A percentile compares a stretch with the other conserved stretches of the same genome.
phyloP scores from a whole-genome alignment of 2,888 invertebrate species.

The Chirona hameri region DNA sequence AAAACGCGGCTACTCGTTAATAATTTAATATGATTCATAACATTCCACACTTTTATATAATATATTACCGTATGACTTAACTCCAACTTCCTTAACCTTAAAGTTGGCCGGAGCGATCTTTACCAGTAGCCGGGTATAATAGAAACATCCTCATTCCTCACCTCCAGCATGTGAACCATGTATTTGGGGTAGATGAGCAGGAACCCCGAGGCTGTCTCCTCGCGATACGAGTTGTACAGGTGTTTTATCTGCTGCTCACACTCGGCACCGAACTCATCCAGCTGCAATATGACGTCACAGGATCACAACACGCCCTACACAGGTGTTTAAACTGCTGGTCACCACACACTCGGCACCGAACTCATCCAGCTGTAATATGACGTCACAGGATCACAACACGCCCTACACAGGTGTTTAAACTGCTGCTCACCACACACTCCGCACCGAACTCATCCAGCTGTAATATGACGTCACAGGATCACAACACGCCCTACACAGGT shows the following conservation, averaged over 20 bases:
- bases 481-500: background rate
- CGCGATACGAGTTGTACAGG: background rate
- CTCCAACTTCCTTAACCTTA: background rate
- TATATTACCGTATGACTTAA: background rate
- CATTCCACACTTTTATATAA: background rate
- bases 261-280: background rate
- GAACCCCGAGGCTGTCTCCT: background rate
- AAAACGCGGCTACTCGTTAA: background rate
- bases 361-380: no score
- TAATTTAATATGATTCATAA: background rate
- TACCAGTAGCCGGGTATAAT: background rate
- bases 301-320: no score
- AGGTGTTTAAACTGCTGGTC: no score
- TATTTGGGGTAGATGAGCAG: background rate
- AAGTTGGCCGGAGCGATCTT: background rate
- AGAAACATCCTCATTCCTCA: background rate
- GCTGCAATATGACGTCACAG: background rate
- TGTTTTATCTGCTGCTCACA: slow-evolving; percentile 5
- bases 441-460: no score
- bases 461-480: background rate
- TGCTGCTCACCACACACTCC: background rate
- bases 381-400: background rate
- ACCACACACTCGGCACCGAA: no score
- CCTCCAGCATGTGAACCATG: slow-evolving; percentile 2
- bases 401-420: background rate